Evolutionary conservation across 2,888 invertebrate genomes (phyloP), one percentile per base, ranked within the genome.

Genomic region (Oligia strigilis): DNA sequence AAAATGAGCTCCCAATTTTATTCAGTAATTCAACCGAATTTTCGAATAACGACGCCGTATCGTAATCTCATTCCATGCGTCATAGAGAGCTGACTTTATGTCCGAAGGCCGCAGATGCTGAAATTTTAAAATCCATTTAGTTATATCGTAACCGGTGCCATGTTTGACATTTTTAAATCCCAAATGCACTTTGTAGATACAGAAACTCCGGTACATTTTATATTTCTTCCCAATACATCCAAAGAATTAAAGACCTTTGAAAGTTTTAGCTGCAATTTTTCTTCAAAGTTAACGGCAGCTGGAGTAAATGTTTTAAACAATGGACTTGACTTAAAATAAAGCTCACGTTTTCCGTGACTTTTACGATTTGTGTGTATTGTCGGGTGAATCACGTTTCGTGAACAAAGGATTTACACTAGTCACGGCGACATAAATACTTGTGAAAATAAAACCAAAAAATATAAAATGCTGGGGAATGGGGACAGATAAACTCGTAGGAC

Each of bases 1-100:
- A 89, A 91, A 92, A 91, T 90, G 84, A 90, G 87, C 78, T 80
- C 75, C 70, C 78, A 82, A 87, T 83, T 92, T 90, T 86, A 91
- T 88, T 87, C 86, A 72, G 71, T 62, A 52, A 72, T 84, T 84
- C 80, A 84, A 72, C 40, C 4, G 80, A 84, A 72, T 82, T 84
- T 79, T 29, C 72, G 72, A 83, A 83, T 78, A 86, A 76, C 86
- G 46, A 74, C 60, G 74, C 77, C 75, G 76, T 83, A 86, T 85
- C 80, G 77, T 87, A 86, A 87, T 89, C 83, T 86, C 80, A 87
- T 89, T 88, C 70, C 72, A 78, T 74, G 80, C 79, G 78, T 88
- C 86, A 88, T 79, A 71, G 73, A 36, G 60, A 79, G 77, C 80
- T 65, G 74, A 81, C 82, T 81, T 86, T 73, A 87, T 82, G 67